Evolutionary conservation across 2,797 vertebrate species (phyloP), one percentile per base, ranked within the genome.

Genomic region (Typhlichthys subterraneus): DNA sequence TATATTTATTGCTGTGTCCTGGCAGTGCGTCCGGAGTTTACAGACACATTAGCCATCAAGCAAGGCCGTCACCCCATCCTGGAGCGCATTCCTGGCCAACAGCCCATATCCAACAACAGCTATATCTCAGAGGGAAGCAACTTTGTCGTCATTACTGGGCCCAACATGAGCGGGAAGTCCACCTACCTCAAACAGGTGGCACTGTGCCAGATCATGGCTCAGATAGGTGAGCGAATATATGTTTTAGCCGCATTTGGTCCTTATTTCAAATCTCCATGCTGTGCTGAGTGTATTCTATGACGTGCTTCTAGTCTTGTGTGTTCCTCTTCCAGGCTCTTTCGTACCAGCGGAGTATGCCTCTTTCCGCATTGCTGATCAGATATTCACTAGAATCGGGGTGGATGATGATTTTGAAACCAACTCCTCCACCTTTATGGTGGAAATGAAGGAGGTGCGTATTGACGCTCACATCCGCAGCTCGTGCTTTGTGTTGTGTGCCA

Each of bases 81-180:
- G 80, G 97, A 99, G 87, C 94, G 93, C 78, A 94, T 99, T 75
- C 86, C 90, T 63, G 45, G 94, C 77, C 95, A 96, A 75, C 94
- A 95, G 87, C 94, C 95, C 12, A 85, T 99, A 31, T 88, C 96
- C 8, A 99, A 99, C 85, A 95, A 97, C 81, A 94, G 91, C 0
- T 98, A 95, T 69, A 91, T 98, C 79, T 95, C 95, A 5, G 95
- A 96, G 83, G 95, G 95, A 69, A 96, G 89, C 88, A 98, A 98
- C 91, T 97, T 98, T 83, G 79, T 96, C 72, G 94, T 99, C 75
- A 90, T 99, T 79, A 98, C 98, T 19, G 97, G 97, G 70, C 97
- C 97, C 69, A 99, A 99, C 85, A 99, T 99, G 97, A 99, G 97
- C 63, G 98, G 97, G 69, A 99, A 99, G 78, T 99, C 97, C 68